Evolutionary conservation across 2,113 vertebrate species (phyloP).

Genomic region (Poeciliopsis occidentalis): DNA sequence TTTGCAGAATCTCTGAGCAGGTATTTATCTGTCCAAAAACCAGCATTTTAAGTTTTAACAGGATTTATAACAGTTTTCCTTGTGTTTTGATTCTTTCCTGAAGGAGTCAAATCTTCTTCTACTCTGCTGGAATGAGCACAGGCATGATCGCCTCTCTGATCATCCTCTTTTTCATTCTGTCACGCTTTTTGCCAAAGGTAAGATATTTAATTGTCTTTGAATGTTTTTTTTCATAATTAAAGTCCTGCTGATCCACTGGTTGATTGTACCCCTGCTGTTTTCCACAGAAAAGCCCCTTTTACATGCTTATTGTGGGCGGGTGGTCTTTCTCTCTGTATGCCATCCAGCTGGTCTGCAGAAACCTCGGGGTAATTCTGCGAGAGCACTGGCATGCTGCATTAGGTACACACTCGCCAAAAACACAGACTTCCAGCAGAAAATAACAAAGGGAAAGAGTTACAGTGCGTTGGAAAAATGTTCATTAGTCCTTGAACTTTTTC

Average conservation of each 20-base stretch:
- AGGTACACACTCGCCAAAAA: slow-evolving; percentile 74
- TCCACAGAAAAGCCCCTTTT: slow-evolving; percentile 90
- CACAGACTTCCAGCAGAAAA: not conserved
- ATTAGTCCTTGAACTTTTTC: not conserved
- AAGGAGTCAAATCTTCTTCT: slow-evolving; percentile 95
- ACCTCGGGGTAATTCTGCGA: slow-evolving; percentile 86
- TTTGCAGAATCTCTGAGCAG: slow-evolving; percentile 91
- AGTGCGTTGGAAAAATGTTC: not conserved
- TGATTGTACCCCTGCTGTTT: slow-evolving; percentile 9
- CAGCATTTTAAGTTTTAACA: not conserved
- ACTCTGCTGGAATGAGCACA: slow-evolving; percentile 90
- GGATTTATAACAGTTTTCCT: not conserved
- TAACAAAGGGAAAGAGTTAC: not conserved
- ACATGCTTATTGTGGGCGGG: slow-evolving; percentile 88
- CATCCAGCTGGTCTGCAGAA: slow-evolving; percentile 91
- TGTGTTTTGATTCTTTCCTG: not conserved
- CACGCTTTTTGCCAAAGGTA: slow-evolving; percentile 91
- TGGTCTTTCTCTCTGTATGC: slow-evolving; percentile 97
- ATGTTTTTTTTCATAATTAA: not conserved
- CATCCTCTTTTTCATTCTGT: slow-evolving; percentile 88
- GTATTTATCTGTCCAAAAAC: slow-evolving; percentile 67
- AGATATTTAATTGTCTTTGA: not conserved
- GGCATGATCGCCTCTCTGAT: slow-evolving; percentile 93
- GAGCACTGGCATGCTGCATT: slow-evolving; percentile 90
- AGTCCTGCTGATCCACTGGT: not conserved